These are phyloP conservation scores for Eupithecia subumbrata DNA, from an alignment of 2,888 invertebrate genomes.

Conservation along the genomic window DNA sequence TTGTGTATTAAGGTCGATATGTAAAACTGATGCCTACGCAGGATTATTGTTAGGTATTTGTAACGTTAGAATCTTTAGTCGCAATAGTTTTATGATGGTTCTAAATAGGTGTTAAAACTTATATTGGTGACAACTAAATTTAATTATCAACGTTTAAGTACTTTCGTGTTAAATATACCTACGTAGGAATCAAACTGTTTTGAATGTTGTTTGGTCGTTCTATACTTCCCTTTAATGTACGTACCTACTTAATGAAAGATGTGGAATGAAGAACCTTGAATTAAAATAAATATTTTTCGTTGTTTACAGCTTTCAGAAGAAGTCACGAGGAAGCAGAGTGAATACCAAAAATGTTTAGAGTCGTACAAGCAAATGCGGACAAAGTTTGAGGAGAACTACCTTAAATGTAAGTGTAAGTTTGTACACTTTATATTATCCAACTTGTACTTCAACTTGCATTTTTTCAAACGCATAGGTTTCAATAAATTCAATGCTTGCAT, in stretches of 20 bases:
- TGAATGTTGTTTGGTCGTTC: background rate
- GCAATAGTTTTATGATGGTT: slow-evolving; percentile 11
- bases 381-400: slow-evolving; percentile 96
- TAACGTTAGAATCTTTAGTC: slow-evolving; percentile 15
- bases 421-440: slow-evolving; percentile 22
- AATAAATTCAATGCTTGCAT: slow-evolving; percentile 27
- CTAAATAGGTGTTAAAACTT: background rate
- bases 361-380: slow-evolving; percentile 94
- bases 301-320: slow-evolving; percentile 92
- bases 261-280: background rate
- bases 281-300: slow-evolving; percentile 41
- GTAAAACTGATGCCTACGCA: slow-evolving; percentile 26
- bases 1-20: slow-evolving; percentile 20
- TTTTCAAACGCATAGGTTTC: slow-evolving; percentile 15
- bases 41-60: slow-evolving; percentile 14
- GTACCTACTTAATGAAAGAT: background rate
- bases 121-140: background rate
- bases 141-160: background rate
- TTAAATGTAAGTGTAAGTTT: slow-evolving; percentile 87
- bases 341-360: slow-evolving; percentile 96
- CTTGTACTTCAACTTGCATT: slow-evolving; percentile 10
- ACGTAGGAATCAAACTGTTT: background rate
- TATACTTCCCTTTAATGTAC: background rate
- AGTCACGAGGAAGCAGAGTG: slow-evolving; percentile 92
- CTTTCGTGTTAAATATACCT: background rate